These are phyloP conservation scores for Zelleria hepariella DNA, from an alignment of 2,888 invertebrate species.

Conservation along the genomic window DNA sequence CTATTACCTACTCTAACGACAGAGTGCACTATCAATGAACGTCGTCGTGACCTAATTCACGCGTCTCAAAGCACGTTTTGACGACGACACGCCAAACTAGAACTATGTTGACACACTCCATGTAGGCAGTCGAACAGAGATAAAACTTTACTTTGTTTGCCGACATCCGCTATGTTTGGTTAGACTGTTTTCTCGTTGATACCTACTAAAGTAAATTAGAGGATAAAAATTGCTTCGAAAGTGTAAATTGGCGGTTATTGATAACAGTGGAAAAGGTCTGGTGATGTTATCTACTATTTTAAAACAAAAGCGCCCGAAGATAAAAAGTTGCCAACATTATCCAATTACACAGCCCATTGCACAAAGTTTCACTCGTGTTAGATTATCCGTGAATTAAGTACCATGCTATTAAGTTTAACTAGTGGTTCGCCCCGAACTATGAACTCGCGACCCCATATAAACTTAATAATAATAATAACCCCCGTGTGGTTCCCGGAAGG, in stretches of 20 bases:
- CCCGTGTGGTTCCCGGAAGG: too few relatives aligned
- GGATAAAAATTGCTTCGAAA: background rate
- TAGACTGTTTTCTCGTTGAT: too few relatives aligned
- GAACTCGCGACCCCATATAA: too few relatives aligned
- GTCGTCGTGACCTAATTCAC: background rate
- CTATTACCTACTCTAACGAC: background rate
- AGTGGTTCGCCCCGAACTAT: background rate
- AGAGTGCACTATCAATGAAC: background rate
- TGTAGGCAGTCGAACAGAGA: background rate
- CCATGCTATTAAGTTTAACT: background rate
- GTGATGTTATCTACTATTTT: background rate
- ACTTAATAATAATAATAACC: too few relatives aligned
- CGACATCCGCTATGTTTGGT: background rate
- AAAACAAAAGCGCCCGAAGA: background rate
- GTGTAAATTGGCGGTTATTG: background rate
- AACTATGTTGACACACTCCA: background rate
- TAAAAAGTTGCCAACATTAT: background rate
- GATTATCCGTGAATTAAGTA: background rate
- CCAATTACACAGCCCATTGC: slow-evolving; percentile 1
- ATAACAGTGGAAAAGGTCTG: background rate
- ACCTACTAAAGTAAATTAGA: too few relatives aligned
- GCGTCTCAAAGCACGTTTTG: background rate
- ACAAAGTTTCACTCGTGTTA: background rate
- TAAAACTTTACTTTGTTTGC: background rate
- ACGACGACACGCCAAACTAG: background rate